These are phyloP conservation scores for Alloscopus bannaensis DNA, from an alignment of 2,888 invertebrate genomes.

Conservation along the genomic window DNA sequence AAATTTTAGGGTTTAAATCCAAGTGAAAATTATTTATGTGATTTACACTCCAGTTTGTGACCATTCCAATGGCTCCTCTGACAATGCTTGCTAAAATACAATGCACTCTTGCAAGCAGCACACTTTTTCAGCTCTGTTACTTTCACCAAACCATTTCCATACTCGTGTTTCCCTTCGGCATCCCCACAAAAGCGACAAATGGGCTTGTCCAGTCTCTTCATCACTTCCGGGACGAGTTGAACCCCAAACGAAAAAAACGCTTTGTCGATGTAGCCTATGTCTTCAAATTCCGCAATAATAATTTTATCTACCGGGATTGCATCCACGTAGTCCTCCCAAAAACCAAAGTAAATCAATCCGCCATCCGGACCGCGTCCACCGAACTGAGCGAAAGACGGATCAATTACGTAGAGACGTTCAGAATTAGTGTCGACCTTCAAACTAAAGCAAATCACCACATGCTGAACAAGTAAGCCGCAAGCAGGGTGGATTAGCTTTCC, in stretches of 20 bases:
- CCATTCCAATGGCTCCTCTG: no score
- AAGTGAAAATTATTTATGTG: no score
- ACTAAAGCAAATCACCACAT: no score
- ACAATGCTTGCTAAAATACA: background rate
- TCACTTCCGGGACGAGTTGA: background rate
- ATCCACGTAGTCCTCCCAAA: background rate
- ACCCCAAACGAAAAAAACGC: background rate
- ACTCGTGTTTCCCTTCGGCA: background rate
- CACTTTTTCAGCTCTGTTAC: background rate
- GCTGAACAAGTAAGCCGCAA: no score
- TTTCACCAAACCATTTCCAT: background rate
- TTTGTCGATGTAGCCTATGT: background rate
- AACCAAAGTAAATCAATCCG: conserved; percentile 3
- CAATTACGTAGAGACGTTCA: background rate
- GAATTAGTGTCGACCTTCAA: no score
- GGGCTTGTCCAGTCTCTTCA: background rate
- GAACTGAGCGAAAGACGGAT: background rate
- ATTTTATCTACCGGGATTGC: background rate
- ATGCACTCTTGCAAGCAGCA: background rate
- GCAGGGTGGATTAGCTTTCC: no score
- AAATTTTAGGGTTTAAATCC: no score
- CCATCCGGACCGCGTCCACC: background rate
- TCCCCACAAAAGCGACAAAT: conserved; percentile 11
- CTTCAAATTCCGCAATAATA: background rate
- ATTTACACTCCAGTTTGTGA: no score